Conservation (phyloP, 2,888 invertebrate species). For the Lasioglossum morio region DNA sequence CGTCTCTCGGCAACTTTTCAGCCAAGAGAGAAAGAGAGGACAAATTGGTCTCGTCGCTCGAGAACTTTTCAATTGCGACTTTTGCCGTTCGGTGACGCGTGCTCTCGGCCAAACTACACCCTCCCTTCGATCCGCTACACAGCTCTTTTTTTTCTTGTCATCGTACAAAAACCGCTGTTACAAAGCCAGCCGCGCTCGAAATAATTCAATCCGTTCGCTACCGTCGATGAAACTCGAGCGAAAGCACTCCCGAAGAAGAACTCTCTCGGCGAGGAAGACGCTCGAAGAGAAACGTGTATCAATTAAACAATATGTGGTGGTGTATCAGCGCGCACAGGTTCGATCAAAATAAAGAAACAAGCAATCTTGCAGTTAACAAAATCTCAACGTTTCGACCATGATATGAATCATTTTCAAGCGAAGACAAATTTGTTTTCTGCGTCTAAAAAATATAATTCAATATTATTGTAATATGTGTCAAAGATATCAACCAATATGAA, state of each 20-base stretch:
- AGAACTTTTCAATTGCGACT: slow-evolving; percentile 57
- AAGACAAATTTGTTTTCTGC: too few relatives aligned
- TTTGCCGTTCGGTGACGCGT: not conserved
- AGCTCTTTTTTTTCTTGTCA: not conserved
- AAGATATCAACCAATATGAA: too few relatives aligned
- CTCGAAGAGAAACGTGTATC: not conserved
- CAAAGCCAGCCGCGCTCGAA: not conserved
- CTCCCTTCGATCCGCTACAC: too few relatives aligned
- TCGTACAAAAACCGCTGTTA: not conserved
- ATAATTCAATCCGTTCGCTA: not conserved
- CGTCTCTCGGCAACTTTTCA: slow-evolving; percentile 10
- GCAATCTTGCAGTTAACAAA: too few relatives aligned
- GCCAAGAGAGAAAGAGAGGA: not conserved
- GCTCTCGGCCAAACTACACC: not conserved
- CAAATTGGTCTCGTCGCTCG: slow-evolving; percentile 14
- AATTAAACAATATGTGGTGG: too few relatives aligned
- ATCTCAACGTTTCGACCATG: too few relatives aligned
- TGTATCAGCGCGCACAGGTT: too few relatives aligned
- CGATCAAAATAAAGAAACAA: too few relatives aligned
- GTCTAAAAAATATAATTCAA: too few relatives aligned
- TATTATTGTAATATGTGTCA: too few relatives aligned
- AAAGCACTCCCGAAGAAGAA: not conserved
- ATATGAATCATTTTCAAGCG: too few relatives aligned
- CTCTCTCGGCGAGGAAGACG: not conserved
- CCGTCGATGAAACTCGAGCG: not conserved